Base-by-base conservation (phyloP, 2,888 invertebrate species). In the Boloria euphrosyne region DNA sequence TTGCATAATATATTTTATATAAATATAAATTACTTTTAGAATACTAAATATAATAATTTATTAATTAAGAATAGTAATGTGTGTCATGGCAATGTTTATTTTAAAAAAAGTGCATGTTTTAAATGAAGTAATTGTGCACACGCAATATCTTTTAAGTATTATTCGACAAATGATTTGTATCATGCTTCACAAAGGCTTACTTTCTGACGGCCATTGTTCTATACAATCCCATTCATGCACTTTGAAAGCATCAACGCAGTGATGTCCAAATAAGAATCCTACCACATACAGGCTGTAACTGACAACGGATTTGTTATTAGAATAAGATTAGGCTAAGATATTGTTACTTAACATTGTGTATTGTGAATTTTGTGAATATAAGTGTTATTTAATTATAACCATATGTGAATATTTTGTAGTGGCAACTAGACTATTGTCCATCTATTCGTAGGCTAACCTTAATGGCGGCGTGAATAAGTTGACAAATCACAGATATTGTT, bases 281-380 rank as follows among this genome's bases (percentile, higher is more conserved):
- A 82, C 79, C 79, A 79, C 82, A 79, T 76, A 81, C 90, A 82
- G 91, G 90, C 89, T 90, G 90, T 90, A 86, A 90, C 79, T 85
- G 83, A 90, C 85, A 87, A 91, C 84, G 91, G 91, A 91, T 91
- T 91, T 91, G 91, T 89, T 85, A 90, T 82, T 90, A 90, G 84
- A 75, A 75, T 78, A 76, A 77, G 73, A 78, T 69, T 84, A 80
- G 73, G 60, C 44, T 85, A 88, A 85, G 83, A 79, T 87, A 87
- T 80, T 85, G 89, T 87, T 89, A 90, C 89, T 89, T 90, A 90
- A 88, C 79, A 74, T 73, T 71, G 80, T 78, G 82, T 79, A 78
- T 80, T 85, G 85, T 89, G 82, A 84, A 84, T 85, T 84, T 81
- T 85, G 86, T 89, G 82, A 85, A 85, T 87, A 86, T 82, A 84